A percentile compares a stretch with the other conserved stretches of the same genome.
Evolutionary conservation across 2,113 vertebrate genomes (phyloP).

Genomic region (Sprattus sprattus): DNA sequence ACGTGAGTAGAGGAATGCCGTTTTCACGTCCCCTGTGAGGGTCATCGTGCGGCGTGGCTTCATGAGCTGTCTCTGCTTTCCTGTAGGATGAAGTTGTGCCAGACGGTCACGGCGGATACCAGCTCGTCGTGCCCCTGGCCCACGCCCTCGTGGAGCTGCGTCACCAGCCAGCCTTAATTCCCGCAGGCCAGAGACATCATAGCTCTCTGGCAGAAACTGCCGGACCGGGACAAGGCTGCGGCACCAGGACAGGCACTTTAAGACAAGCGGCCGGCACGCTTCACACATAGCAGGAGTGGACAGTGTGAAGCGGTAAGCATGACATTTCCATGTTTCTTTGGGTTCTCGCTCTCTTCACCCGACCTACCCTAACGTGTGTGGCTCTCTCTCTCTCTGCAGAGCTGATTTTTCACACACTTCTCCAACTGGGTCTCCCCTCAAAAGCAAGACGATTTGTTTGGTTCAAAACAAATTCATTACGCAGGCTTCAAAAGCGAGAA

Average conservation of each 20-base stretch:
- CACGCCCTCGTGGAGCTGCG: constrained; percentile 25
- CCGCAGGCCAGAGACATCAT: constrained; percentile 11
- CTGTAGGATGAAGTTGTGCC: constrained; percentile 14
- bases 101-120: constrained; percentile 21
- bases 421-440: too few species aligned
- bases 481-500: too few species aligned
- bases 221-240: constrained; percentile 3
- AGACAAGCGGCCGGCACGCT: not conserved
- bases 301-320: not conserved
- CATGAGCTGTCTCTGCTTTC: not conserved
- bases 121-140: constrained; percentile 7
- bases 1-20: too few species aligned
- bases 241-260: too few species aligned
- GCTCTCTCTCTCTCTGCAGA: too few species aligned
- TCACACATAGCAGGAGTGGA: not conserved
- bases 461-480: too few species aligned
- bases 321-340: not conserved
- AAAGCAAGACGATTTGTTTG: too few species aligned
- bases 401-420: too few species aligned
- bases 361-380: not conserved
- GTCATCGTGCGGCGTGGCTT: too few species aligned
- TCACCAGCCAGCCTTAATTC: not conserved
- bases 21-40: too few species aligned
- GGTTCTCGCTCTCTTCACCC: not conserved
- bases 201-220: constrained; percentile 13